phyloP scores from a whole-genome alignment of 1,140 invertebrate species.

The Drosophila saltans region DNA sequence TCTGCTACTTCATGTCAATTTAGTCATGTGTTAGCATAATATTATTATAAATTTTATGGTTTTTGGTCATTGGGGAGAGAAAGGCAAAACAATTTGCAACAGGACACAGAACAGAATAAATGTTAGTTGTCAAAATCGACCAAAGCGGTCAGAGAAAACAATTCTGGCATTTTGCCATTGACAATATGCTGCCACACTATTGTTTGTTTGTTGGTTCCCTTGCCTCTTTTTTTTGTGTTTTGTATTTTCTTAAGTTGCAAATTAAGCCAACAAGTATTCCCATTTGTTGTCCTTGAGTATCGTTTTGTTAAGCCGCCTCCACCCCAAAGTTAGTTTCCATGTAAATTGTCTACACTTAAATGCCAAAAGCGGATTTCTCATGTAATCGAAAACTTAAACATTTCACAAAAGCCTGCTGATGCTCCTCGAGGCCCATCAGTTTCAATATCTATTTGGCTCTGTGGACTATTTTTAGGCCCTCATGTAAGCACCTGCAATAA shows the following conservation, averaged over 20 bases:
- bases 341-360: slow-evolving; percentile 14
- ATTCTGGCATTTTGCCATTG: too few relatives aligned
- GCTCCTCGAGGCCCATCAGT: slow-evolving; percentile 50
- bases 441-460: slow-evolving; percentile 53
- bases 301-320: background rate
- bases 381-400: slow-evolving; percentile 68
- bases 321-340: slow-evolving; percentile 14
- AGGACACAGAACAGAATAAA: too few relatives aligned
- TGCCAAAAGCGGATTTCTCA: slow-evolving; percentile 52
- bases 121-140: too few relatives aligned
- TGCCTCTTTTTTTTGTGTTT: too few relatives aligned
- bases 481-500: slow-evolving; percentile 65
- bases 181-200: too few relatives aligned
- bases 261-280: too few relatives aligned
- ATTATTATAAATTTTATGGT: slow-evolving; percentile 55
- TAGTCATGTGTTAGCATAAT: slow-evolving; percentile 51
- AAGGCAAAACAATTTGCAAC: background rate
- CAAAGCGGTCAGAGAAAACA: too few relatives aligned
- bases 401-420: slow-evolving; percentile 34
- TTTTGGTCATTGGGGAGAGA: slow-evolving; percentile 18
- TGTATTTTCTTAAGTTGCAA: too few relatives aligned
- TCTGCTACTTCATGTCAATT: background rate
- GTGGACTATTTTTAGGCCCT: slow-evolving; percentile 61
- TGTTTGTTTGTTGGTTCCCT: too few relatives aligned
- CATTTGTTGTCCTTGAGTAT: background rate